phyloP scores from a whole-genome alignment of 2,888 invertebrate genomes.

The Erebia palarica region DNA sequence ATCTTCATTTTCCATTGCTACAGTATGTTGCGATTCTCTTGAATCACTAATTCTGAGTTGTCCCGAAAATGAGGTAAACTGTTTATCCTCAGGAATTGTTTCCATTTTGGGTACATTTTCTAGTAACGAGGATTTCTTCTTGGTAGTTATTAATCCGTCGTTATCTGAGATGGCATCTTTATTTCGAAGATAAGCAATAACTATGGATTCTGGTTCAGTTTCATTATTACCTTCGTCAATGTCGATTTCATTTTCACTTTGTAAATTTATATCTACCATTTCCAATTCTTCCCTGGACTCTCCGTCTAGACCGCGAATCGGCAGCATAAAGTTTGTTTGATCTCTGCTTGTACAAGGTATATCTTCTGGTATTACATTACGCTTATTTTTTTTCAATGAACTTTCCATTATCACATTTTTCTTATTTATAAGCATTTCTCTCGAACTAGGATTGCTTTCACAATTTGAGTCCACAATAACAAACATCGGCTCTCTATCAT shows the following conservation, averaged over 20 bases:
- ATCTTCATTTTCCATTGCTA: slow-evolving; percentile 8
- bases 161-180: slow-evolving; percentile 48
- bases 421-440: slow-evolving; percentile 50
- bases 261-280: slow-evolving; percentile 58
- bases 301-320: slow-evolving; percentile 42
- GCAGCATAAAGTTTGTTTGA: slow-evolving; percentile 37
- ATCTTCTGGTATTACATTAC: slow-evolving; percentile 45
- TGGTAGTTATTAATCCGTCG: slow-evolving; percentile 49
- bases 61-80: slow-evolving; percentile 43
- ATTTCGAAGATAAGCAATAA: slow-evolving; percentile 57
- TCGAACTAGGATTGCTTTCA: slow-evolving; percentile 53
- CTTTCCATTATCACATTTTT: slow-evolving; percentile 43
- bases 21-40: slow-evolving; percentile 4
- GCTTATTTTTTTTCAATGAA: slow-evolving; percentile 44
- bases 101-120: slow-evolving; percentile 63
- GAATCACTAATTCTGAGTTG: slow-evolving; percentile 13
- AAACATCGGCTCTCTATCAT: slow-evolving; percentile 53
- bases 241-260: slow-evolving; percentile 55
- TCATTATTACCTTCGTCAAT: slow-evolving; percentile 48
- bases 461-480: slow-evolving; percentile 56
- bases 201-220: slow-evolving; percentile 52
- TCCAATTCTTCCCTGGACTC: slow-evolving; percentile 54
- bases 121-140: slow-evolving; percentile 57
- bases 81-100: slow-evolving; percentile 60
- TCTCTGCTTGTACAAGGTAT: slow-evolving; percentile 56